Evolutionary conservation across 2,113 vertebrate species (phyloP), one percentile per base, ranked within the genome.

Genomic region (Rattus rattus): DNA sequence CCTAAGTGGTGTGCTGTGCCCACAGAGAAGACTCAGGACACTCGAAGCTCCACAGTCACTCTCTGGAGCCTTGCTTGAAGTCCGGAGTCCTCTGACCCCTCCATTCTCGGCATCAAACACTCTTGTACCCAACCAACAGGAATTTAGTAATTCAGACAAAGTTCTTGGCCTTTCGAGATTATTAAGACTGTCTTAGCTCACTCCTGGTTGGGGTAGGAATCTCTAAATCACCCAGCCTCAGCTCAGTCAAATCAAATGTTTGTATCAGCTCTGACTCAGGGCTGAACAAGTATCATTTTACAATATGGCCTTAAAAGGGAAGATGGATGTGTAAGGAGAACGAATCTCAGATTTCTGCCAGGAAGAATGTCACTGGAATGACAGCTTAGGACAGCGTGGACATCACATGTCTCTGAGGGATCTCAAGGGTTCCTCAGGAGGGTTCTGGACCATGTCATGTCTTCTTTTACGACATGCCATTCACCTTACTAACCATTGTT

Each of bases 171-270:
- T 89, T 65, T 9, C 26, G 0, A 70, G 73, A n/a, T 83, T 47
- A 72, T 43, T 54, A 88, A 95, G 69, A 77, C 47, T 96, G 12
- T 65, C 80, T 39, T 91, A 70, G n/a, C 33, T 92, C 61, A 73
- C 5, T 59, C 20, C 54, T 94, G 87, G 65, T 56, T 75, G 91
- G 61, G 7, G 4, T 33, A 19, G 24, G 19, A 77, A 16, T 30
- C 88, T 93, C 87, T 65, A 75, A 94, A 69, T 86, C 49, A 89
- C 81, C n/a, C 72, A 85, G 36, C 43, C 56, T 67, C 13, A 84
- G 72, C 33, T 84, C 81, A 91, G 70, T 89, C 73, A 95, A 96
- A 97, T 69, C 20, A 95, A 76, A 89, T 93, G 73, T 39, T 92
- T 39, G 11, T 22, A 67, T 72, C 77, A 9, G 47, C 87, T 54